Evolutionary conservation across 30 jellyfish, hydroid and myxozoan species (phyloP).

Genomic region (Catostylus mosaicus): DNA sequence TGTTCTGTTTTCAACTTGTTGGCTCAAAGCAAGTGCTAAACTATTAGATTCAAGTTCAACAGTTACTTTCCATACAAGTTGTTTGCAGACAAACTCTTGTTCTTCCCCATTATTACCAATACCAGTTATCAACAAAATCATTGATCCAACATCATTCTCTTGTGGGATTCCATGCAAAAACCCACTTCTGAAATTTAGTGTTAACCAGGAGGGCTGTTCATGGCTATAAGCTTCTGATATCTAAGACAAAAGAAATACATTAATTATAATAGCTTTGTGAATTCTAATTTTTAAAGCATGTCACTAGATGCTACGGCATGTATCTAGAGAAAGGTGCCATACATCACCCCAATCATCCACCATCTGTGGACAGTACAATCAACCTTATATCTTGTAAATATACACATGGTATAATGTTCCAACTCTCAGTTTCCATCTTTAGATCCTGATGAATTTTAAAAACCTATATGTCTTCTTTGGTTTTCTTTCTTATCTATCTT

Average conservation of each 20-base stretch:
- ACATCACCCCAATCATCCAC: too few species aligned
- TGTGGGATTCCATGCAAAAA: constrained; percentile 58
- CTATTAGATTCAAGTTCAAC: constrained; percentile 43
- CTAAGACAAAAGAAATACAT: neutral
- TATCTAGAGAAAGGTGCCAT: too few species aligned
- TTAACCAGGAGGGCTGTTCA: constrained; percentile 60
- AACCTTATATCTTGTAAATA: too few species aligned
- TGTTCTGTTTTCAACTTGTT: constrained; percentile 35
- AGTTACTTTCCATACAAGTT: constrained; percentile 16
- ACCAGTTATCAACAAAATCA: constrained; percentile 28
- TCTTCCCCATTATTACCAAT: constrained; percentile 13
- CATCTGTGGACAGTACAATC: too few species aligned
- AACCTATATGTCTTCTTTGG: too few species aligned
- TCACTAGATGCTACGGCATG: too few species aligned
- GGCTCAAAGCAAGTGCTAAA: constrained; percentile 20
- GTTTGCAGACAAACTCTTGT: constrained; percentile 51
- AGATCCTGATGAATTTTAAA: too few species aligned
- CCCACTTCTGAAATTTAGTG: constrained; percentile 7
- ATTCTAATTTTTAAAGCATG: too few species aligned
- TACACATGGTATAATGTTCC: too few species aligned
- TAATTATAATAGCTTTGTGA: too few species aligned
- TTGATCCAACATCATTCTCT: constrained; percentile 43
- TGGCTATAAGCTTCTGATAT: constrained; percentile 28
- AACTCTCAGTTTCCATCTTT: too few species aligned
- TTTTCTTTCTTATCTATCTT: too few species aligned